Evolutionary conservation across 1,140 invertebrate species (phyloP).

Genomic region (Orius insidiosus): DNA sequence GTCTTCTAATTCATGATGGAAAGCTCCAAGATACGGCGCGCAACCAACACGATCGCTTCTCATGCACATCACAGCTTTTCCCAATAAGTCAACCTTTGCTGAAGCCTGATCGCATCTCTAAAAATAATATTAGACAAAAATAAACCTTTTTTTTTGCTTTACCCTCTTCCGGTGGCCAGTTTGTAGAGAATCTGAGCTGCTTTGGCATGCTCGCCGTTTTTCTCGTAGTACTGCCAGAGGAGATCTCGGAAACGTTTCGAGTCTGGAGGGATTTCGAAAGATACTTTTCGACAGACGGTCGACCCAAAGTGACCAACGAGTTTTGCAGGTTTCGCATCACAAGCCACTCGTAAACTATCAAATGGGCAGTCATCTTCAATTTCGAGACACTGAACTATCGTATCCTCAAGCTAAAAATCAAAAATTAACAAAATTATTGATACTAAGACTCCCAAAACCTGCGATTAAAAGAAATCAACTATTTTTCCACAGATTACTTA

Average conservation of each 20-base stretch:
- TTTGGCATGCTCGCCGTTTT: slow-evolving; percentile 73
- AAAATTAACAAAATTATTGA: not conserved
- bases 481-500: not conserved
- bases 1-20: slow-evolving; percentile 83
- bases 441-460: not conserved
- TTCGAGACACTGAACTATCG: slow-evolving; percentile 17
- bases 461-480: too few species aligned
- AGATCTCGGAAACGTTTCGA: slow-evolving; percentile 38
- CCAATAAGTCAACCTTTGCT: slow-evolving; percentile 76
- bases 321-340: slow-evolving; percentile 55
- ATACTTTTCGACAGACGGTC: slow-evolving; percentile 43
- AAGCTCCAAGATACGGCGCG: slow-evolving; percentile 60
- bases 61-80: slow-evolving; percentile 87
- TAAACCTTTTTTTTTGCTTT: slow-evolving; percentile 21
- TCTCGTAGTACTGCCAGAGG: slow-evolving; percentile 92
- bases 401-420: slow-evolving; percentile 12
- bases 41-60: slow-evolving; percentile 65
- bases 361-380: slow-evolving; percentile 66
- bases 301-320: slow-evolving; percentile 57
- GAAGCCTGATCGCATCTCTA: slow-evolving; percentile 41
- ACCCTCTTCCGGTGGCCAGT: slow-evolving; percentile 68
- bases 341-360: slow-evolving; percentile 87
- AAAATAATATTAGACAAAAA: slow-evolving; percentile 16
- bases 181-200: slow-evolving; percentile 83
- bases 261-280: slow-evolving; percentile 17